phyloP scores from a whole-genome alignment of 2,113 vertebrate species.

The Andinoacara biseriatus region DNA sequence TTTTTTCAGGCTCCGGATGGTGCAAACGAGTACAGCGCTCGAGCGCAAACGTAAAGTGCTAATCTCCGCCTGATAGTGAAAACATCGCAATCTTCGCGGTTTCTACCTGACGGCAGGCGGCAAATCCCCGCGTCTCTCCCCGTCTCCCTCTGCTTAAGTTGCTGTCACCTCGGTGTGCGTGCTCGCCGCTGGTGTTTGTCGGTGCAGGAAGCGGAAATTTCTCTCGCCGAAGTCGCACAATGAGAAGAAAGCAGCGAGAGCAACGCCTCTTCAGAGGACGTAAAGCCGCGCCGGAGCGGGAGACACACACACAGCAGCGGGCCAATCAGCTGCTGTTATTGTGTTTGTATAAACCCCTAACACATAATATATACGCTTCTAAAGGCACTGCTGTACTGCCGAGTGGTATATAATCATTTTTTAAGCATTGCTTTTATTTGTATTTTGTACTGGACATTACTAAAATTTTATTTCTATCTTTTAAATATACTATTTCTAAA shows the following conservation, averaged over 20 bases:
- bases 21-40: constrained; percentile 22
- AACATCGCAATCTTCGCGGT: constrained; percentile 37
- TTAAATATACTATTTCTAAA: background rate
- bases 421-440: background rate
- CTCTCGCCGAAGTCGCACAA: constrained; percentile 56
- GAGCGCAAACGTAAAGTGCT: constrained; percentile 33
- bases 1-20: constrained; percentile 7
- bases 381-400: background rate
- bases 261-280: constrained; percentile 73
- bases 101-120: background rate
- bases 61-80: constrained; percentile 4
- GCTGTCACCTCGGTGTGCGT: constrained; percentile 22
- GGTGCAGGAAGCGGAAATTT: constrained; percentile 83
- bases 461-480: background rate
- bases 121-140: background rate
- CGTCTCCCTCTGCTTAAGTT: background rate
- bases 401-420: too few relatives aligned
- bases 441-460: background rate
- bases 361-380: background rate
- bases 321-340: constrained; percentile 18
- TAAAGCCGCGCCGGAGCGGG: background rate
- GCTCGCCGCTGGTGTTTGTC: constrained; percentile 42
- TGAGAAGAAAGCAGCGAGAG: constrained; percentile 49
- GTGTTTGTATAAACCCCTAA: background rate
- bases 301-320: background rate